Base-by-base conservation (phyloP, 2,797 vertebrate species). In the Acestrorhynchus altus region DNA sequence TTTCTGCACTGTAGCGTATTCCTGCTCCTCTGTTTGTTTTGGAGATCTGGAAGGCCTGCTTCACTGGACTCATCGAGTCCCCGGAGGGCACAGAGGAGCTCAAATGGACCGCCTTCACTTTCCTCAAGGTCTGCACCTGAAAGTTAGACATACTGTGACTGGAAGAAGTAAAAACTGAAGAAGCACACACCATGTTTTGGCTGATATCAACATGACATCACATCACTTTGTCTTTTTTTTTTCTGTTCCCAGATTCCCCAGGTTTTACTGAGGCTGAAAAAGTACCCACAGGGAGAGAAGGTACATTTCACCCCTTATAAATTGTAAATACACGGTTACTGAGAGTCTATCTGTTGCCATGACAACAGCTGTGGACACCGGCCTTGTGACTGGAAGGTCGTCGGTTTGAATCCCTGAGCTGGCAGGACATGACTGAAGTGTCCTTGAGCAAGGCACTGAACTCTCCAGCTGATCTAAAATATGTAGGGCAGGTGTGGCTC, bases 51-150 rank as follows among this genome's bases (percentile, higher is more conserved):
- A 99, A 99, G 79, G 97, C 98, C 12, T 99, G 97, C 84, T 97
- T 99, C 22, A 97, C 98, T 16, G 98, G 98, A 10, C 95, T 99
- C 80, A 99, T 99, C 0, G 98, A 99, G 89, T 98, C 97, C 76
- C 98, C 97, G 0, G 97, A 99, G 90, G 98, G 98, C 77, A 99
- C 95, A 0, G 96, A 98, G 85, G 98, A 99, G 90, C 95, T 99
- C 31, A 99, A 99, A 87, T 99, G 98, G 98, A 99, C 98, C 0
- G 98, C 98, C 0, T 99, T 99, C 88, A 99, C 97, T 4, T 99
- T 99, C 88, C 95, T 99, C 52, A 99, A 99, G 94, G 97, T 98
- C 76, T 51, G 81, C 24, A 7, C 9, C 28, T n/a, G 15, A 8
- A 13, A 35, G 63, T 35, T 39, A 28, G 20, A 15, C 4, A 1